phyloP scores from a whole-genome alignment of 2,797 vertebrate species.

The Scyliorhinus canicula region DNA sequence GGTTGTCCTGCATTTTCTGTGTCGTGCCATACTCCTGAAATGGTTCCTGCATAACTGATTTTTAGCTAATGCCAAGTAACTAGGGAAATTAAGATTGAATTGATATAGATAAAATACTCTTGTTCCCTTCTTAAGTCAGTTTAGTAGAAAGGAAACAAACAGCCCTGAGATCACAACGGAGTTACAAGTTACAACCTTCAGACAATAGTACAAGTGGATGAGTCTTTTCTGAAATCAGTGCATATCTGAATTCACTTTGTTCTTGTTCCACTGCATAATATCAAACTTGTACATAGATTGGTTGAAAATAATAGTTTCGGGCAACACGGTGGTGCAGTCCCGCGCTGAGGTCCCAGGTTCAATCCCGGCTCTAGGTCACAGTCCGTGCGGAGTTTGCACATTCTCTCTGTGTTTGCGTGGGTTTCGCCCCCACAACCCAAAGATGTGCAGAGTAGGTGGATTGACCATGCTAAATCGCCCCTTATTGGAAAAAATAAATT shows the following conservation, averaged over 20 bases:
- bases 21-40: neutral
- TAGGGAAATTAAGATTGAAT: neutral
- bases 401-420: too few species aligned
- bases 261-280: neutral
- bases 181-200: neutral
- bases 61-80: neutral
- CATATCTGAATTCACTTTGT: neutral
- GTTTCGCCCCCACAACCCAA: too few species aligned
- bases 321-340: too few species aligned
- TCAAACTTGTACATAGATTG: neutral
- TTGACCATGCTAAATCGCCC: too few species aligned
- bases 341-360: too few species aligned
- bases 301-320: neutral
- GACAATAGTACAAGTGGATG: neutral
- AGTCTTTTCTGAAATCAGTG: neutral
- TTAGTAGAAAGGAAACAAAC: neutral
- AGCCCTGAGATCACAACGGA: neutral
- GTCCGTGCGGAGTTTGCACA: too few species aligned
- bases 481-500: too few species aligned
- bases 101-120: neutral
- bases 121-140: neutral
- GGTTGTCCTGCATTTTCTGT: too few species aligned
- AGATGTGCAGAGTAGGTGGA: too few species aligned
- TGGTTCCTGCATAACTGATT: neutral
- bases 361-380: too few species aligned